phyloP scores from a whole-genome alignment of 2,113 vertebrate genomes.

The pig (Sus scrofa) region DNA sequence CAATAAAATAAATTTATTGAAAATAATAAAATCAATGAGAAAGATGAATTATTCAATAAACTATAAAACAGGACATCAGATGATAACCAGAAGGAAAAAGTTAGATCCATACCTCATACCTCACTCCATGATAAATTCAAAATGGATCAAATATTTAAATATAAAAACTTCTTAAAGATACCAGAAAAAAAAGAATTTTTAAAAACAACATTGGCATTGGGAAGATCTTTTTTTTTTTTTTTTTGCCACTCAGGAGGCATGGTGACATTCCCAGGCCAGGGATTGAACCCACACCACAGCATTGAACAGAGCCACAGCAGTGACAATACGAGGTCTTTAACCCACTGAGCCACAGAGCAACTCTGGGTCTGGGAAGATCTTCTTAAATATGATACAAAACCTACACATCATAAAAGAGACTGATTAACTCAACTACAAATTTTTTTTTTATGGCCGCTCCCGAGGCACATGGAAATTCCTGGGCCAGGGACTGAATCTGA shows the following conservation, averaged over 20 bases:
- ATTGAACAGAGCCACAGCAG: no score
- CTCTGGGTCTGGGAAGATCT: no score
- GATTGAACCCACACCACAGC: no score
- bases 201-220: neutral
- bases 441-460: no score
- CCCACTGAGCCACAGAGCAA: no score
- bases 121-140: neutral
- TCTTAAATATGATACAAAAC: neutral
- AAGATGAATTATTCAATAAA: neutral
- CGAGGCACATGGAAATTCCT: no score
- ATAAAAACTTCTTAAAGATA: neutral
- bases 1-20: no score
- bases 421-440: neutral
- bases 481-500: no score
- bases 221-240: no score
- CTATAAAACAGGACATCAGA: neutral
- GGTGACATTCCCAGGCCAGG: no score
- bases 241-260: no score
- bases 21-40: neutral
- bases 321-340: no score
- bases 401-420: neutral
- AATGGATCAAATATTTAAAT: constrained; percentile 41
- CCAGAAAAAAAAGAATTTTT: neutral
- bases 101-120: neutral
- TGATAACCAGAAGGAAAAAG: neutral